These are phyloP conservation scores for Tinamus major DNA, from an alignment of 2,797 vertebrate genomes.

Conservation along the genomic window DNA sequence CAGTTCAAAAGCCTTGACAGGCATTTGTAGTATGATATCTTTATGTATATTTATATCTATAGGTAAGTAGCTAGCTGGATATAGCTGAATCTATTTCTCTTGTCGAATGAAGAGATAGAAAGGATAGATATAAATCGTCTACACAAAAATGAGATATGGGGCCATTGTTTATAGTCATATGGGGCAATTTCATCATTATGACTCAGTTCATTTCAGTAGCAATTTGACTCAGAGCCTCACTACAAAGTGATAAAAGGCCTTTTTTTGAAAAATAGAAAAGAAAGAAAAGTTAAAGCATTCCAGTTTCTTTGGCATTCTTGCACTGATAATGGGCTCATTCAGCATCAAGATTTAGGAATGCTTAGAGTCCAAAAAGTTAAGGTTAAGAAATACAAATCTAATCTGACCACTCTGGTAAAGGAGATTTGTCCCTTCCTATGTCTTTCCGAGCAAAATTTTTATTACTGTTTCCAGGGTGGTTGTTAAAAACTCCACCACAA, in stretches of 20 bases:
- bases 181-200: slow-evolving; percentile 1
- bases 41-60: background rate
- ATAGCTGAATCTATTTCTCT: background rate
- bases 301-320: slow-evolving; percentile 13
- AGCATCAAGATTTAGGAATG: background rate
- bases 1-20: background rate
- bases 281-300: background rate
- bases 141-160: background rate
- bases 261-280: background rate
- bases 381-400: background rate
- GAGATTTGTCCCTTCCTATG: background rate
- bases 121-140: background rate
- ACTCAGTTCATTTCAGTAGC: background rate
- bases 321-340: background rate
- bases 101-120: slow-evolving; percentile 19
- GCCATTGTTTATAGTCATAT: background rate
- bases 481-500: background rate
- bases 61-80: background rate
- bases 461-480: background rate
- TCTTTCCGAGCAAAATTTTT: background rate
- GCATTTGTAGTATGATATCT: background rate
- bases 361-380: background rate
- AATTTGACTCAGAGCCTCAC: background rate
- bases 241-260: background rate
- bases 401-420: background rate